These are phyloP conservation scores for Nettapus auritus DNA, from an alignment of 2,113 vertebrate genomes.

Conservation along the genomic window DNA sequence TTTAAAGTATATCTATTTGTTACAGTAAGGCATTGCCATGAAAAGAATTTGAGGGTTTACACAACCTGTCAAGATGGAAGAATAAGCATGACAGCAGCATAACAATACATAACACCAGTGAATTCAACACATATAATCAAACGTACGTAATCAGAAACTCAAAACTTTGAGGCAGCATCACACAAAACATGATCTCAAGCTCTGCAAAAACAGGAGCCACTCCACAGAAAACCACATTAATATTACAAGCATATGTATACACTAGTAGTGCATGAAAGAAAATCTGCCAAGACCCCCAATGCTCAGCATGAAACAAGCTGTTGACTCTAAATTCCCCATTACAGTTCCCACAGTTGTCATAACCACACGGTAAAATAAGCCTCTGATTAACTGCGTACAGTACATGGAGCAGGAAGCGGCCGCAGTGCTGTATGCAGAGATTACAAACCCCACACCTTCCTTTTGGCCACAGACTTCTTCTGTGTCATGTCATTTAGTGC, in stretches of 20 bases:
- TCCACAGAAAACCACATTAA: neutral
- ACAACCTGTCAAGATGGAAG: neutral
- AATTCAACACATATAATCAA: neutral
- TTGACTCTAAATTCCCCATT: neutral
- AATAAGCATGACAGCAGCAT: neutral
- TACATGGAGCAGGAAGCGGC: neutral
- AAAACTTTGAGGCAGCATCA: neutral
- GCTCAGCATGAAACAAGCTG: neutral
- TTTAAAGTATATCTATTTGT: neutral
- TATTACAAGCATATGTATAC: neutral
- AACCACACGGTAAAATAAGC: neutral
- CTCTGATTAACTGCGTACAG: accelerated
- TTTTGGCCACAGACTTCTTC: neutral
- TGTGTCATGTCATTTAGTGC: neutral
- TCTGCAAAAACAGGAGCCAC: neutral
- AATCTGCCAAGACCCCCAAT: neutral
- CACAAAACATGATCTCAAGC: neutral
- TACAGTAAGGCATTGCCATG: neutral
- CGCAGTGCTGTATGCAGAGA: accelerated
- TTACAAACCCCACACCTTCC: neutral
- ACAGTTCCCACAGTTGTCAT: neutral
- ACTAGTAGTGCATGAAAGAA: neutral
- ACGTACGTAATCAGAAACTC: neutral
- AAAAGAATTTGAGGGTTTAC: neutral
- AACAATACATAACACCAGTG: neutral